phyloP scores from a whole-genome alignment of 2,888 invertebrate species.

The Lepidochrysops patricia region DNA sequence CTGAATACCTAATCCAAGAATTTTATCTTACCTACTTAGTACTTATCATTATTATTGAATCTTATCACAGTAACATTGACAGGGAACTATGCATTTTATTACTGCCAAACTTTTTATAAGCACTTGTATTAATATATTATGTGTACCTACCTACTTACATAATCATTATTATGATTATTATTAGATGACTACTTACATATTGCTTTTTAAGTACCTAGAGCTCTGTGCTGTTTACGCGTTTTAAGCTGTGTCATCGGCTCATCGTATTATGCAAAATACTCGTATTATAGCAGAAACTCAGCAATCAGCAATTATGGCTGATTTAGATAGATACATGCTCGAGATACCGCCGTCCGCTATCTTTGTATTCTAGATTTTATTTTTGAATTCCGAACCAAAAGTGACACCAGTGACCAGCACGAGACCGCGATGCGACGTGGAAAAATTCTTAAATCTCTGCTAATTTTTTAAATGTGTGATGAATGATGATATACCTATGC shows the following conservation, averaged over 20 bases:
- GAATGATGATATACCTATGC: too few species aligned
- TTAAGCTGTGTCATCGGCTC: conserved; percentile 1
- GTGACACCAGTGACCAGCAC: too few species aligned
- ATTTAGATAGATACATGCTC: too few species aligned
- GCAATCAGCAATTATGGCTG: conserved; percentile 41
- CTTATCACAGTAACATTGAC: conserved; percentile 1
- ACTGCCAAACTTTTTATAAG: not conserved
- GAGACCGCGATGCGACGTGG: conserved; percentile 33
- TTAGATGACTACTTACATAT: too few species aligned
- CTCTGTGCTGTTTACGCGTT: not conserved
- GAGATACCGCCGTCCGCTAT: too few species aligned
- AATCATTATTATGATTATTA: too few species aligned
- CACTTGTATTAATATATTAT: too few species aligned
- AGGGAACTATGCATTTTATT: not conserved
- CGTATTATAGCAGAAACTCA: too few species aligned
- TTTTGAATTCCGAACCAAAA: conserved; percentile 28
- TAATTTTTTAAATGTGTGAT: too few species aligned
- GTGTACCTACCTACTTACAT: too few species aligned
- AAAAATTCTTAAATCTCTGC: conserved; percentile 30
- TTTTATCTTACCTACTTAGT: too few species aligned
- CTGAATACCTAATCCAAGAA: not conserved
- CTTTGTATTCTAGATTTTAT: conserved; percentile 52
- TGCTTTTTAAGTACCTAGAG: not conserved
- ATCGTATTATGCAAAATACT: too few species aligned
- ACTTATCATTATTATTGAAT: not conserved